phyloP scores from a whole-genome alignment of 2,888 invertebrate species.

The Drymonia ruficornis region DNA sequence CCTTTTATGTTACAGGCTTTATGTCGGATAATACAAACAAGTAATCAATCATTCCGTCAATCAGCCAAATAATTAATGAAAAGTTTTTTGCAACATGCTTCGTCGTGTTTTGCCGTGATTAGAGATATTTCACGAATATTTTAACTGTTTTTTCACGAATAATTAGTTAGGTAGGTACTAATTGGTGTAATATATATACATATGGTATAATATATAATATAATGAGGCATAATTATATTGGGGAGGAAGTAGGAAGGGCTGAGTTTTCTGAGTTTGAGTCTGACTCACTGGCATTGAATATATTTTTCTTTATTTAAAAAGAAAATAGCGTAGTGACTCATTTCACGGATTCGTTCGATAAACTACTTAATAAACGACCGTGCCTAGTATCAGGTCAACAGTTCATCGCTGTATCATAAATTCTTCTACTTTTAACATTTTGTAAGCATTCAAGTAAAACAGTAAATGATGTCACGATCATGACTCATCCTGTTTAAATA shows the following conservation, averaged over 20 bases:
- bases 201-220: no score
- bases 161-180: conserved; percentile 1
- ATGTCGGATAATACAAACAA: conserved; percentile 12
- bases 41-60: conserved; percentile 23
- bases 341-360: conserved; percentile 51
- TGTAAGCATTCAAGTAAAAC: conserved; percentile 70
- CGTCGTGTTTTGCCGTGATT: neutral
- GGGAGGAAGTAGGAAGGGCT: conserved; percentile 35
- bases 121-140: neutral
- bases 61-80: conserved; percentile 11
- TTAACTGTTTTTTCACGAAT: neutral
- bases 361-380: conserved; percentile 57
- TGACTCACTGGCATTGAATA: conserved; percentile 40
- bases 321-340: conserved; percentile 57
- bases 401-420: conserved; percentile 78
- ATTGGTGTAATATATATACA: no score
- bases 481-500: conserved; percentile 74
- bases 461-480: conserved; percentile 75
- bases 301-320: conserved; percentile 20
- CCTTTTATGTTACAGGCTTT: neutral
- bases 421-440: conserved; percentile 74
- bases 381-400: conserved; percentile 72
- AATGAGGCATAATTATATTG: conserved; percentile 13
- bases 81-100: neutral
- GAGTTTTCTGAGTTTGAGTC: conserved; percentile 32